Base-by-base conservation (phyloP, 1,140 invertebrate genomes). In the Drosophila virilis region DNA sequence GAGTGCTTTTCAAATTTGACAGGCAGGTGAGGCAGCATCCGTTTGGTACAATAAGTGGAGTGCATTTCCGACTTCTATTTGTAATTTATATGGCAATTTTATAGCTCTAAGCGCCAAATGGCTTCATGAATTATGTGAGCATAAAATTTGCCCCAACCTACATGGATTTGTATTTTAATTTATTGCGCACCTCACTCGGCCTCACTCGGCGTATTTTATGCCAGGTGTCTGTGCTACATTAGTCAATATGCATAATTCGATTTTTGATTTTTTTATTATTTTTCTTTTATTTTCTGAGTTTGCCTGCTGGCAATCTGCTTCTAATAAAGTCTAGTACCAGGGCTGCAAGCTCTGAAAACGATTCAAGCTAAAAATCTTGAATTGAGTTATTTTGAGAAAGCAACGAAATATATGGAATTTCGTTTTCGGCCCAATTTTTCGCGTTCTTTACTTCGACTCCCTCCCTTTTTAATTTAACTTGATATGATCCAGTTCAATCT, bases 41-140 rank as follows among this genome's bases (percentile, higher is more conserved):
- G 28, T 9, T 58, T 48, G 13, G 13, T 13, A 9, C 33, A 38
- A 5, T 28, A 10, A 10, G 60, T 40, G 8, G 45, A 22, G 4
- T 33, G n/a, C 6, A 17, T 48, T 59, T 73, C 64, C 64, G 70
- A 42, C 40, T 38, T 54, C 8, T 12, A 17, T 61, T 59, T 54
- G 66, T 77, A 59, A 86, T 82, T 75, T 73, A 86, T 67, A 73
- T 67, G 80, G 77, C 61, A 69, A 84, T 84, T 84, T 77, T 73
- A 72, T 58, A 57, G 57, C 40, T 66, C 46, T 57, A 78, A 73
- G 69, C 57, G 78, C 43, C 62, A 75, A 58, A 43, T 65, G 52
- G 6, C 12, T 15, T 81, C 52, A 76, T 77, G 65, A 79, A 79
- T 84, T 74, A 77, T 77, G 51, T 35, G 61, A 13, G 32, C 28